phyloP scores from a whole-genome alignment of 2,888 invertebrate species.

The Xanthia togata region DNA sequence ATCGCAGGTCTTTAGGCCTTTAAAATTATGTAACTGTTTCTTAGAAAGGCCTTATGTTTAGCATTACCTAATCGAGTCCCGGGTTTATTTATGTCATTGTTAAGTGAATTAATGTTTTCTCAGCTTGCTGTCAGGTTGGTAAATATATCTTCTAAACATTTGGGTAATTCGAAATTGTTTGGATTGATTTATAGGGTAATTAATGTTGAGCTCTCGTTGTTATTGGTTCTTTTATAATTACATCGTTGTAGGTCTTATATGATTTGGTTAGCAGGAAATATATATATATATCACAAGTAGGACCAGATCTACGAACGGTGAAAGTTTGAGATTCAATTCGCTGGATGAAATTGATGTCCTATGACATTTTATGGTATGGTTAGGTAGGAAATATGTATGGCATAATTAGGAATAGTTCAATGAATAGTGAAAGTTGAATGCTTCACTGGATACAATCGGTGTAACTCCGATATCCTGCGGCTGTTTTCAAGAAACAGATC shows the following conservation, averaged over 20 bases:
- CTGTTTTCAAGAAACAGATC: too few species aligned
- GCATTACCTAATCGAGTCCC: slow-evolving; percentile 59
- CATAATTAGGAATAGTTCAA: too few species aligned
- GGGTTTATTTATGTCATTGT: slow-evolving; percentile 68
- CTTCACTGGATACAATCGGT: too few species aligned
- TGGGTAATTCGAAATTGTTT: slow-evolving; percentile 50
- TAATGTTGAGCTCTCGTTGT: slow-evolving; percentile 24
- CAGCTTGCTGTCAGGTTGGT: slow-evolving; percentile 52
- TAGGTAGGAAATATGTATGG: too few species aligned
- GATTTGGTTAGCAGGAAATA: background rate
- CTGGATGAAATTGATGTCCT: background rate
- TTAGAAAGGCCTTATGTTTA: slow-evolving; percentile 60
- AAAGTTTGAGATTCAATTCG: background rate
- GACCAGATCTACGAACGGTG: background rate
- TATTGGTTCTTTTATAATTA: slow-evolving; percentile 22
- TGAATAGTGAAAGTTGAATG: too few species aligned
- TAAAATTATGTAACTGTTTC: slow-evolving; percentile 59
- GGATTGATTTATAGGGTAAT: slow-evolving; percentile 56
- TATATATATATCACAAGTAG: too few species aligned
- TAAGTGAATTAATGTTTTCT: slow-evolving; percentile 67
- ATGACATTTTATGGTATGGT: too few species aligned
- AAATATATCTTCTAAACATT: slow-evolving; percentile 59
- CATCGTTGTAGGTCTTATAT: background rate
- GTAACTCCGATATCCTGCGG: too few species aligned
- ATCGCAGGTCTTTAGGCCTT: slow-evolving; percentile 50